Evolutionary conservation across 2,797 vertebrate species (phyloP).

Genomic region (Enteromius anoplus): DNA sequence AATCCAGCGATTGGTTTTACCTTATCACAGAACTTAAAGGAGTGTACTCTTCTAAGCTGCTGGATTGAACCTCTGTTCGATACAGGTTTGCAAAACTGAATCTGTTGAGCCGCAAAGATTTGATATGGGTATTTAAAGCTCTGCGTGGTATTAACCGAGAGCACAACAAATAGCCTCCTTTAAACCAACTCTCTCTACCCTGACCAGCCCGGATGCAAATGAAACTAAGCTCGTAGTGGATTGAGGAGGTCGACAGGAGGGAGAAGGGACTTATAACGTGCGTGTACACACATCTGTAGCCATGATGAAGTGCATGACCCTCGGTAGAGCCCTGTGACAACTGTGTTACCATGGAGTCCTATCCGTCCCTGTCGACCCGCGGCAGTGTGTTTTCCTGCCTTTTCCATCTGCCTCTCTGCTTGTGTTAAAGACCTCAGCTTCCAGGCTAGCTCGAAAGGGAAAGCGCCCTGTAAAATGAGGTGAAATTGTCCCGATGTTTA

Average conservation of each 20-base stretch:
- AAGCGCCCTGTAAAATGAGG: neutral
- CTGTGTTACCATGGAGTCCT: constrained; percentile 47
- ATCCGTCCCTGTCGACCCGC: constrained; percentile 31
- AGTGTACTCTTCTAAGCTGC: constrained; percentile 86
- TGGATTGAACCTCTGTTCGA: constrained; percentile 86
- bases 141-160: constrained; percentile 83
- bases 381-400: constrained; percentile 22
- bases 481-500: neutral
- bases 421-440: constrained; percentile 9
- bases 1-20: constrained; percentile 86
- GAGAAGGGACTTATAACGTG: constrained; percentile 26
- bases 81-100: constrained; percentile 88
- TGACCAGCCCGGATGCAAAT: constrained; percentile 82
- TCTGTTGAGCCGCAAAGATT: constrained; percentile 87
- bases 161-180: constrained; percentile 86
- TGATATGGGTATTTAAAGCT: constrained; percentile 89
- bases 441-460: neutral
- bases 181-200: constrained; percentile 79
- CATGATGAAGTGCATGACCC: constrained; percentile 43
- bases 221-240: constrained; percentile 81
- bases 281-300: constrained; percentile 42
- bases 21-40: constrained; percentile 85
- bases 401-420: constrained; percentile 24
- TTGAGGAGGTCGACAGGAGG: constrained; percentile 69
- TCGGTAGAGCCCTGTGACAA: constrained; percentile 47